These are phyloP conservation scores for Mus caroli DNA, from an alignment of 2,797 vertebrate genomes.

Conservation along the genomic window DNA sequence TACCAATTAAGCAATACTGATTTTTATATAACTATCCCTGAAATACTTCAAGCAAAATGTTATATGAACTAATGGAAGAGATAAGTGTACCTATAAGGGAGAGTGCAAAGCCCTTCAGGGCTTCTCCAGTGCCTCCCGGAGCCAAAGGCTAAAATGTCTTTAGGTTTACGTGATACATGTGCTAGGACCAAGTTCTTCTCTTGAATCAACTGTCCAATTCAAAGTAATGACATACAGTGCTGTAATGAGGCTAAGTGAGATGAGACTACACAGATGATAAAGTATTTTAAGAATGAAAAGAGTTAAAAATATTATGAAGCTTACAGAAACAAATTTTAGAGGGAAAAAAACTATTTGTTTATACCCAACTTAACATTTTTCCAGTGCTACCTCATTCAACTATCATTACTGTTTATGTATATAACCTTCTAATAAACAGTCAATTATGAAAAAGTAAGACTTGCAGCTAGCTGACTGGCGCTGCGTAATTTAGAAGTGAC, in stretches of 20 bases:
- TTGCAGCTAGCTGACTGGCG: neutral
- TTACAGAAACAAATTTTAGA: conserved; percentile 28
- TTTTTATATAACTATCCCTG: neutral
- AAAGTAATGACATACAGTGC: neutral
- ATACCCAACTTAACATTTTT: conserved; percentile 25
- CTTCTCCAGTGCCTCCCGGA: neutral
- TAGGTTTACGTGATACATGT: neutral
- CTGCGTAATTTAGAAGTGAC: neutral
- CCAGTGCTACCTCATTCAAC: neutral
- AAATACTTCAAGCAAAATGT: neutral
- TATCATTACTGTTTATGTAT: conserved; percentile 1
- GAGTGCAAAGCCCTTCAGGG: neutral
- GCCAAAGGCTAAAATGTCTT: neutral
- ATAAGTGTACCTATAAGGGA: neutral
- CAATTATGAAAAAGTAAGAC: neutral
- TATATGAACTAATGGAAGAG: neutral
- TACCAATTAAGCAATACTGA: conserved; percentile 11
- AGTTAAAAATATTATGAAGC: conserved; percentile 1
- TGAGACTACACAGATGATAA: neutral
- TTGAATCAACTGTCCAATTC: conserved; percentile 5
- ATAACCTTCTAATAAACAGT: conserved; percentile 38
- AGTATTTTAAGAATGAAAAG: conserved; percentile 8
- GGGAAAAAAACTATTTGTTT: conserved; percentile 17
- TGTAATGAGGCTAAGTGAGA: neutral
- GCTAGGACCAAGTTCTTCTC: neutral